Conservation (phyloP, 2,797 vertebrate genomes). For the Austrolebias charrua region DNA sequence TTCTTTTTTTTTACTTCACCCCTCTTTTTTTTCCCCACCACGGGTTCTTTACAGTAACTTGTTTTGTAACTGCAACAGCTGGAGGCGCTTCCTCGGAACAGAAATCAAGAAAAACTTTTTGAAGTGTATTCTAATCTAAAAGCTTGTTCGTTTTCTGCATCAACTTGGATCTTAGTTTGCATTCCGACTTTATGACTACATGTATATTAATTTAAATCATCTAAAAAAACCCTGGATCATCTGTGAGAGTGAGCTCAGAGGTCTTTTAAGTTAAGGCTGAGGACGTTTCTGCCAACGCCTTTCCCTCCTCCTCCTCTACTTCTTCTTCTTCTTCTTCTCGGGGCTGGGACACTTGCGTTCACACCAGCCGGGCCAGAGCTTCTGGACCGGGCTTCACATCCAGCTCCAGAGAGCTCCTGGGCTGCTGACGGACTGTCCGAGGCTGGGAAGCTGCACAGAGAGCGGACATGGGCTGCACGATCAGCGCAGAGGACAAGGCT, state of each 20-base stretch:
- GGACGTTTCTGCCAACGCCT: too few species aligned
- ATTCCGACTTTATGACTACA: too few species aligned
- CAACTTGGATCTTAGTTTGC: conserved; percentile 26
- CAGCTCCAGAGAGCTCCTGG: conserved; percentile 43
- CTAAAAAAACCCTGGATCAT: too few species aligned
- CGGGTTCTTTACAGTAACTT: background rate
- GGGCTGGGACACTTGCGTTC: too few species aligned
- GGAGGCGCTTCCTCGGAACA: conserved; percentile 33
- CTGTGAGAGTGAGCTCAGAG: too few species aligned
- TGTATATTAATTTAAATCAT: too few species aligned
- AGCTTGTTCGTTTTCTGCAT: conserved; percentile 22
- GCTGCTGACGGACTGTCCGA: conserved; percentile 27
- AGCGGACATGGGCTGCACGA: conserved; percentile 89
- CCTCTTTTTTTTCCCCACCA: conserved; percentile 15
- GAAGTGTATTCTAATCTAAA: too few species aligned
- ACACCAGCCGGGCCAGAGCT: conserved; percentile 31
- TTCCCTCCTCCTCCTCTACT: too few species aligned
- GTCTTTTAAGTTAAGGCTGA: too few species aligned
- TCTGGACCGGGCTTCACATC: too few species aligned
- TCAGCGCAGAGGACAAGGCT: conserved; percentile 95
- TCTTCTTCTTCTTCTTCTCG: too few species aligned
- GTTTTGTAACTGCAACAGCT: conserved; percentile 58
- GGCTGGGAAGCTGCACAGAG: conserved; percentile 18
- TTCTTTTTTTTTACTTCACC: conserved; percentile 25
- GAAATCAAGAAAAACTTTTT: too few species aligned